These are phyloP conservation scores for Sebastes melanostomus DNA, from an alignment of 2,797 vertebrate genomes.

Conservation along the genomic window DNA sequence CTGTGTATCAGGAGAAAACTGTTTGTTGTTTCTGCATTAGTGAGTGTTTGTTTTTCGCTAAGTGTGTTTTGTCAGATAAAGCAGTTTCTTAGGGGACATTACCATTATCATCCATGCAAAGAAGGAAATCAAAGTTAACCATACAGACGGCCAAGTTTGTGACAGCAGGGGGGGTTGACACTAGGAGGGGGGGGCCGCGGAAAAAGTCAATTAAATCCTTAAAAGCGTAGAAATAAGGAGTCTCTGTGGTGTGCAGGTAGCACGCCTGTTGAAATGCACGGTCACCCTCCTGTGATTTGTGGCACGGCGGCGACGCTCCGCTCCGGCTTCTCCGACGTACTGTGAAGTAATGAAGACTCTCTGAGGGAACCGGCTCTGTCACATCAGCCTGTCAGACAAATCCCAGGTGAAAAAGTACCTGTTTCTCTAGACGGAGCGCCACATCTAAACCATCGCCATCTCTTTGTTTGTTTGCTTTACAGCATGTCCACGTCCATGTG, in stretches of 20 bases:
- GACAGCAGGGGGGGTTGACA: conserved; percentile 51
- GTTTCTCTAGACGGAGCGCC: conserved; percentile 13
- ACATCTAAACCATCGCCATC: neutral
- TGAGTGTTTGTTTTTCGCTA: neutral
- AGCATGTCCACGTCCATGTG: conserved; percentile 90
- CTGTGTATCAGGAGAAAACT: neutral
- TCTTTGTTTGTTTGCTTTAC: conserved; percentile 62
- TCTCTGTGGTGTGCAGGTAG: conserved; percentile 60
- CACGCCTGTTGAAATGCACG: conserved; percentile 54
- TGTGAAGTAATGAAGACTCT: conserved; percentile 63
- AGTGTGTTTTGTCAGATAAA: conserved; percentile 21
- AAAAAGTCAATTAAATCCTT: conserved; percentile 52
- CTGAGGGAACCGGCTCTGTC: conserved; percentile 38
- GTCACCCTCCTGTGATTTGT: conserved; percentile 61
- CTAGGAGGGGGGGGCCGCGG: conserved; percentile 27
- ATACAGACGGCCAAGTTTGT: conserved; percentile 61
- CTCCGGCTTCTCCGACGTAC: conserved; percentile 41
- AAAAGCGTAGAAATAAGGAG: conserved; percentile 64
- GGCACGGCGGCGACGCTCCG: conserved; percentile 1
- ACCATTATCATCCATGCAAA: conserved; percentile 51
- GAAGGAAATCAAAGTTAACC: conserved; percentile 53
- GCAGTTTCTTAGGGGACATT: conserved; percentile 51
- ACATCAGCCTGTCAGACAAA: conserved; percentile 37
- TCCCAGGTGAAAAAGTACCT: conserved; percentile 27
- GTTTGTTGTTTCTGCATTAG: conserved; percentile 7